Evolutionary conservation across 2,888 invertebrate species (phyloP).

Genomic region (Drosophila tanythrix): DNA sequence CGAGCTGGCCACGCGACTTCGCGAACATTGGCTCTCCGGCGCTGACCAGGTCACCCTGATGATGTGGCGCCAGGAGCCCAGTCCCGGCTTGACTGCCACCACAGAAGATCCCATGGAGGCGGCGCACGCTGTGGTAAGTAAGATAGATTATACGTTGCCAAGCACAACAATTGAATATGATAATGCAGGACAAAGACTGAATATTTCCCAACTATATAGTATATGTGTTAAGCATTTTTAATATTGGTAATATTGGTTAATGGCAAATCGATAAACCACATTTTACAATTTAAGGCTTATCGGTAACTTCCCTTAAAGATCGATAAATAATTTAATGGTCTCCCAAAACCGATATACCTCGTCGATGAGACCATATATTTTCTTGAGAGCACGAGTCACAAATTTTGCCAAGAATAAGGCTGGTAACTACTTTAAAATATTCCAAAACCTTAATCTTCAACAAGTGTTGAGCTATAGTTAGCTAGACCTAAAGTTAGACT

Average conservation of each 20-base stretch:
- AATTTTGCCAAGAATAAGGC: accelerated
- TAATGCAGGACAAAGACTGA: background rate
- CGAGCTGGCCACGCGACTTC: conserved; percentile 82
- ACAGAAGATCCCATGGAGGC: conserved; percentile 60
- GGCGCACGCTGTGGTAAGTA: conserved; percentile 67
- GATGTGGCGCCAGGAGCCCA: conserved; percentile 83
- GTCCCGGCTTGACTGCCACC: conserved; percentile 1
- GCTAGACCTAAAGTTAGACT: background rate
- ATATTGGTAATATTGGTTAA: background rate
- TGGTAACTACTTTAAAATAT: background rate
- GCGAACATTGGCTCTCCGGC: conserved; percentile 82
- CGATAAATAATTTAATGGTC: background rate
- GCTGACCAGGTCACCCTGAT: conserved; percentile 80
- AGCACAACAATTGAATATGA: background rate
- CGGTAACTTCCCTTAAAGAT: background rate
- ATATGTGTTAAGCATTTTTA: background rate
- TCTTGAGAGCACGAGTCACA: background rate
- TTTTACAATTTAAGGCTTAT: background rate
- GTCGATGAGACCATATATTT: background rate
- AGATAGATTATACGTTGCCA: background rate
- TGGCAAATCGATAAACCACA: accelerated
- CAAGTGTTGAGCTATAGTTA: background rate
- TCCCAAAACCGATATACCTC: background rate
- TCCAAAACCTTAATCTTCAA: background rate
- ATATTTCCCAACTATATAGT: background rate